Evolutionary conservation across 2,113 vertebrate genomes (phyloP).

Genomic region (Pandion haliaetus): DNA sequence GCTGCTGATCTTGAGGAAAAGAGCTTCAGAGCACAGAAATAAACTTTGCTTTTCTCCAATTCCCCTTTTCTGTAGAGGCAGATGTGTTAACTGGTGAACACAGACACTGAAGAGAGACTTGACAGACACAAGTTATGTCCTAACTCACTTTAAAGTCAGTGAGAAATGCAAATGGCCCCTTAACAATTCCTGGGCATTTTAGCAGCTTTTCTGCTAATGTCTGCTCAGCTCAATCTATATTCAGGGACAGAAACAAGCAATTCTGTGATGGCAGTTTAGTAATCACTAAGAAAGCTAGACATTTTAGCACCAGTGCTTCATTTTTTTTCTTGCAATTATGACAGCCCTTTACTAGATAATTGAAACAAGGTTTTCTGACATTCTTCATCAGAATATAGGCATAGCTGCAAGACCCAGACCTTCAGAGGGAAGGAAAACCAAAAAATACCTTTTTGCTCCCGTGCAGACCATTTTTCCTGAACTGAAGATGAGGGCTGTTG

Average conservation of each 20-base stretch:
- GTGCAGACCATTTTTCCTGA: conserved; percentile 99
- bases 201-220: neutral
- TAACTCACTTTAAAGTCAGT: neutral
- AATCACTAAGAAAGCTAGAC: neutral
- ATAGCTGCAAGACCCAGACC: neutral
- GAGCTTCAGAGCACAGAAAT: neutral
- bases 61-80: neutral
- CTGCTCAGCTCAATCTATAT: neutral
- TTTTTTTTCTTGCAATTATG: neutral
- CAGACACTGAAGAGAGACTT: neutral
- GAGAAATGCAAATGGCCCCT: conserved; percentile 18
- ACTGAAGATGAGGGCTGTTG: conserved; percentile 96
- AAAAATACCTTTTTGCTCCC: conserved; percentile 91
- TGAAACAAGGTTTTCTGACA: neutral
- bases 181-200: neutral
- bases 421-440: neutral
- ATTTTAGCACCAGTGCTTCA: neutral
- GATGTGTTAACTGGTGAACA: neutral
- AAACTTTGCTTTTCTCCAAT: neutral
- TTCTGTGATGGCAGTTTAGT: too few species aligned
- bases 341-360: neutral
- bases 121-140: neutral
- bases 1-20: neutral
- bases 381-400: neutral
- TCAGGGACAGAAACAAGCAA: neutral